phyloP scores from a whole-genome alignment of 2,888 invertebrate genomes.

The Chironomus tentans region DNA sequence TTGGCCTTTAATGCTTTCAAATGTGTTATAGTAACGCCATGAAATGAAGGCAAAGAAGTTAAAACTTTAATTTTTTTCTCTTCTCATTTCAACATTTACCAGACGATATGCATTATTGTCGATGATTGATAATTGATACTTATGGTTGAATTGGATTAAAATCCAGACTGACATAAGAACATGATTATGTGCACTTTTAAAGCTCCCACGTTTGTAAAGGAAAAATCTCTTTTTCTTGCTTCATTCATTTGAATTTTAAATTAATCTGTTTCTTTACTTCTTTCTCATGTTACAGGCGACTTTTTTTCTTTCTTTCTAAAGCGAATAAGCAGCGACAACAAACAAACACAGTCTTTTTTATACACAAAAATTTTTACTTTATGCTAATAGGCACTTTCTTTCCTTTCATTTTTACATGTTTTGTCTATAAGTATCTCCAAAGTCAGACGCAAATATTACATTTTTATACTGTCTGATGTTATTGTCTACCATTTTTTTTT shows the following conservation, averaged over 20 bases:
- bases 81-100: neutral
- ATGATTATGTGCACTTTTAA: neutral
- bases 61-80: neutral
- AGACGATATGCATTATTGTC: neutral
- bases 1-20: constrained; percentile 9
- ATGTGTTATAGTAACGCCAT: neutral
- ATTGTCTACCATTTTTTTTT: too few relatives aligned
- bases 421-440: neutral
- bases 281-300: neutral
- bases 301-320: neutral
- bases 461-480: neutral
- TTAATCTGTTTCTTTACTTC: neutral
- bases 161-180: neutral
- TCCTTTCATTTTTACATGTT: neutral
- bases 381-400: neutral
- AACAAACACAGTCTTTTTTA: neutral
- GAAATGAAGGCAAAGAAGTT: neutral
- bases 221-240: neutral
- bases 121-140: neutral
- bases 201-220: neutral
- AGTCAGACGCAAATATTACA: neutral
- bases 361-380: neutral
- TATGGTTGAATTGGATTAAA: neutral
- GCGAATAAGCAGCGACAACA: neutral
- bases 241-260: constrained; percentile 2